A percentile compares a stretch with the other conserved stretches of the same genome.
Conservation (phyloP, 2,113 vertebrate species). For the Turnix velox region DNA sequence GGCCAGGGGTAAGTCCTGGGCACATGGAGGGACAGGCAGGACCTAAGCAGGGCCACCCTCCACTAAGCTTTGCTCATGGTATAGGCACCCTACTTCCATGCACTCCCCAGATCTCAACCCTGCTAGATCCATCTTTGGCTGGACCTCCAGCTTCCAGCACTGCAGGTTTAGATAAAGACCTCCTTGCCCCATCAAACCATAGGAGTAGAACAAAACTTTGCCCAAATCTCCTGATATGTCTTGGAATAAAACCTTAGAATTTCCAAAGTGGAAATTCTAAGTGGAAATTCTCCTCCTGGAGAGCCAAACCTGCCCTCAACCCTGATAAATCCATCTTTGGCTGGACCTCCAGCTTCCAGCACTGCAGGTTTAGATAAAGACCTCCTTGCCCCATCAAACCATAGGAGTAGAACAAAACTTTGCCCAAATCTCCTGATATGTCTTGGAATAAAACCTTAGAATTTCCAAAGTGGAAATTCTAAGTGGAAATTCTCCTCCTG, state of each 20-base stretch:
- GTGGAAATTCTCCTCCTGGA: background rate
- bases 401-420: fast-evolving
- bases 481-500: too few species aligned
- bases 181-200: background rate
- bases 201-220: fast-evolving
- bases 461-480: background rate
- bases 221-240: background rate
- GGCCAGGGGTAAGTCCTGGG: slow-evolving; percentile 90
- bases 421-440: background rate
- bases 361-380: background rate
- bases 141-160: background rate
- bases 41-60: background rate
- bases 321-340: background rate
- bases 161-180: background rate
- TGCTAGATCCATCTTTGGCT: background rate
- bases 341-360: background rate
- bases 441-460: background rate
- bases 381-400: background rate
- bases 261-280: background rate
- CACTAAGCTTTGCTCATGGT: background rate
- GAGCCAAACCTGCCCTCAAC: too few species aligned
- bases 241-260: background rate
- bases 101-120: background rate
- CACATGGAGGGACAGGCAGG: fast-evolving
- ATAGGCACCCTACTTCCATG: background rate